Percentiles rank a stretch among this genome's conserved stretches.
These are phyloP conservation scores for Suillia variegata DNA, from an alignment of 2,888 invertebrate species.

Conservation along the genomic window DNA sequence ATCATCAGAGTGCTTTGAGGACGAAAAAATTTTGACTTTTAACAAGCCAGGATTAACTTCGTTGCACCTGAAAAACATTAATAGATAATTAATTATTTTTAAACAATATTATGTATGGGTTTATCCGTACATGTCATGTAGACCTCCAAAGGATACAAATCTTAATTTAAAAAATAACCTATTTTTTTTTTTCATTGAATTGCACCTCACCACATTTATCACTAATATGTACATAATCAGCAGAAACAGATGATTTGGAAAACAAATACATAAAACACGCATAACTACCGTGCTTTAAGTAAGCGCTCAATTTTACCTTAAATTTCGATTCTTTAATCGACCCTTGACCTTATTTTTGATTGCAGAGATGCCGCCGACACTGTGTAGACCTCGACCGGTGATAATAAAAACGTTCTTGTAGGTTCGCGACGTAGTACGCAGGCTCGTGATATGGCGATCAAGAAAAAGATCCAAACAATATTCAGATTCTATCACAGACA, in stretches of 20 bases:
- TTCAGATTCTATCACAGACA: slow-evolving; percentile 77
- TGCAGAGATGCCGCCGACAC: slow-evolving; percentile 69
- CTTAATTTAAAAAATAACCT: slow-evolving; percentile 19
- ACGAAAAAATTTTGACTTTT: slow-evolving; percentile 63
- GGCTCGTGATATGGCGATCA: slow-evolving; percentile 68
- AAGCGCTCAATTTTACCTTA: slow-evolving; percentile 69
- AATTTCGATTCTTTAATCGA: slow-evolving; percentile 67
- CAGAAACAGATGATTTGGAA: no score
- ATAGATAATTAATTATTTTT: no score
- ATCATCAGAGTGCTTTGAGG: slow-evolving; percentile 56
- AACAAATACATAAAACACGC: no score
- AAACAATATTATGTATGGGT: no score
- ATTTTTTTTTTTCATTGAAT: slow-evolving; percentile 4
- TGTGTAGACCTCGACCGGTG: slow-evolving; percentile 81
- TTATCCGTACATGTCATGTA: no score
- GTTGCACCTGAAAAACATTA: slow-evolving; percentile 66
- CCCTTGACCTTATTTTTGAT: slow-evolving; percentile 75
- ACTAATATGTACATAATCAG: no score
- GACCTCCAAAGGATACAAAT: no score
- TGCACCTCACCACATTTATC: no score
- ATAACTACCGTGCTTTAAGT: no score
- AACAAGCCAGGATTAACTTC: slow-evolving; percentile 73
- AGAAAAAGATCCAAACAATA: slow-evolving; percentile 73
- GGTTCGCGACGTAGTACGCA: slow-evolving; percentile 64
- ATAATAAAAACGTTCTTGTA: slow-evolving; percentile 68